Percentiles rank a stretch among this genome's conserved stretches.
phyloP scores from a whole-genome alignment of 2,113 vertebrate genomes.

The Noctilio leporinus region DNA sequence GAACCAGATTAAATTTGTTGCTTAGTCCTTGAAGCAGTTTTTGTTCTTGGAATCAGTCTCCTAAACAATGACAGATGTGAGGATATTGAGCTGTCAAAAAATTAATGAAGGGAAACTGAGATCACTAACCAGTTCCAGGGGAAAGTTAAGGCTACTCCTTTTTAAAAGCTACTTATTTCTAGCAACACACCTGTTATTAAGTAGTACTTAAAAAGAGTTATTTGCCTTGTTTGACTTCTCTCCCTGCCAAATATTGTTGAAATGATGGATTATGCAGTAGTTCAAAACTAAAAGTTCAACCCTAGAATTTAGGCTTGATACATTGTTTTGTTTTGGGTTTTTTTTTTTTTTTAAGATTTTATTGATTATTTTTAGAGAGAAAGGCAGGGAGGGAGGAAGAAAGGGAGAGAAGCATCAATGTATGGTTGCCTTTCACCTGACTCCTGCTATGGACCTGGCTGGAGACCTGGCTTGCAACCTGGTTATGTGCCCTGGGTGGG shows the following conservation, averaged over 20 bases:
- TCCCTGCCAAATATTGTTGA: conserved; percentile 60
- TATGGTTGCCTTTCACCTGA: too few species aligned
- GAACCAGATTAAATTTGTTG: conserved; percentile 72
- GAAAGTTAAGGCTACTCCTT: conserved; percentile 69
- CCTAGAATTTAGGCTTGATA: not conserved
- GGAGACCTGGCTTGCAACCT: too few species aligned
- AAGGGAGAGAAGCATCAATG: too few species aligned
- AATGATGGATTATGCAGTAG: conserved; percentile 53
- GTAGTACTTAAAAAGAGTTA: conserved; percentile 62
- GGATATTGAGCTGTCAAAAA: conserved; percentile 77
- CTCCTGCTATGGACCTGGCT: too few species aligned
- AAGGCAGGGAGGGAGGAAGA: too few species aligned
- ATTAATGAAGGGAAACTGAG: conserved; percentile 77
- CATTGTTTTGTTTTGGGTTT: not conserved
- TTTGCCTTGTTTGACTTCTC: conserved; percentile 60
- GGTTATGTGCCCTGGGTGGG: too few species aligned
- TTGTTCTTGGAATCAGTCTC: conserved; percentile 73
- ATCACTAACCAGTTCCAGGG: conserved; percentile 66
- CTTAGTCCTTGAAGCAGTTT: conserved; percentile 74
- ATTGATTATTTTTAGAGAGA: too few species aligned
- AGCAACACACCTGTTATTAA: conserved; percentile 75
- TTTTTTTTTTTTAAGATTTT: not conserved
- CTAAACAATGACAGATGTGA: conserved; percentile 78
- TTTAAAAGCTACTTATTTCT: conserved; percentile 75
- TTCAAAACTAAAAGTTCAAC: conserved; percentile 63